A percentile compares a stretch with the other conserved stretches of the same genome.
Conservation (phyloP, 1,140 invertebrate species). For the Amyelois transitella region DNA sequence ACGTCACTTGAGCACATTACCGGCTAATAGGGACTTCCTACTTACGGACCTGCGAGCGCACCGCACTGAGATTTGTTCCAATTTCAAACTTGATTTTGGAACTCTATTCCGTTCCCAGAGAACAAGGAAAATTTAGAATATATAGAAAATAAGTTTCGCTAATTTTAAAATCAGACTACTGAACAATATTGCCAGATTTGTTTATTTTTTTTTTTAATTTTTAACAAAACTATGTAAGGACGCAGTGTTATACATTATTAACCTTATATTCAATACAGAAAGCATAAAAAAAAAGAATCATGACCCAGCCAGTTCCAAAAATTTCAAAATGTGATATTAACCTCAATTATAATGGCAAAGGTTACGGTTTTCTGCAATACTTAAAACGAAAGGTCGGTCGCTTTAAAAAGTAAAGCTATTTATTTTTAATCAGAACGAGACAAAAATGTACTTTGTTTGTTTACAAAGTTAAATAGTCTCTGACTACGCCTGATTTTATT, state of each 20-base stretch:
- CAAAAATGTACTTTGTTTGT: neutral
- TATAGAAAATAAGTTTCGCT: too few relatives aligned
- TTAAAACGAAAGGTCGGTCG: neutral
- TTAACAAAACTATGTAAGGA: too few relatives aligned
- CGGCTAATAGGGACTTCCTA: conserved; percentile 66
- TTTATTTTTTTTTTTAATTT: too few relatives aligned
- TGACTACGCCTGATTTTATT: neutral
- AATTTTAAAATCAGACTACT: too few relatives aligned
- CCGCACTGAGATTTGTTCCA: conserved; percentile 62
- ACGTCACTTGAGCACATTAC: conserved; percentile 65
- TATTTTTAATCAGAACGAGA: neutral
- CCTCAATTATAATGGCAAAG: conserved; percentile 4
- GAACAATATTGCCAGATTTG: too few relatives aligned
- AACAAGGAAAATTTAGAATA: neutral
- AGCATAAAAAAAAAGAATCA: neutral
- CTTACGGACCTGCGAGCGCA: conserved; percentile 43
- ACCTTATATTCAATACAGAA: too few relatives aligned
- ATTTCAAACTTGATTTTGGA: conserved; percentile 56
- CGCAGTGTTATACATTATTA: too few relatives aligned
- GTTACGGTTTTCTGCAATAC: conserved; percentile 2
- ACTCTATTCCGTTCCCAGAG: conserved; percentile 8
- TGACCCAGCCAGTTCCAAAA: neutral
- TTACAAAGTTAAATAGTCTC: neutral
- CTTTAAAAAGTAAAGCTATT: neutral
- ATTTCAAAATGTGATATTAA: conserved; percentile 1